Base-by-base conservation (phyloP, 2,888 invertebrate species). In the Pinctada fucata region DNA sequence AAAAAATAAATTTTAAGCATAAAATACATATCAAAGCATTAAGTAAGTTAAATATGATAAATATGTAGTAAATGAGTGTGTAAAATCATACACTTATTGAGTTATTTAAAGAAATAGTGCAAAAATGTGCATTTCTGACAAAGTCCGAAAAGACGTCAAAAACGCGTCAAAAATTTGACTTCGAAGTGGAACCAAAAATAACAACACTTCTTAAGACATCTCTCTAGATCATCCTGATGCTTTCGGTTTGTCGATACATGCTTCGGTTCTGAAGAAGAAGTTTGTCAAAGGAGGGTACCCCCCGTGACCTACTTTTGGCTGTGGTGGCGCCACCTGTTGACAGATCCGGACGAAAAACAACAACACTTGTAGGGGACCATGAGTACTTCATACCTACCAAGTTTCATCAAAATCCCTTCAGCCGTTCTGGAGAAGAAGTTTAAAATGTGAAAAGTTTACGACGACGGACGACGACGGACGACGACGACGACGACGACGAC, bases 401-500 rank as follows among this genome's bases (percentile, higher is more conserved):
- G 58, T 52, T 52, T 52, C 6, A 52, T 52, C 58, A 5, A 52
- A 52, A 52, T 52, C 58, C 10, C 6, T 52, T 8, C 5, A 8
- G 58, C 10, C 5, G 58, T 52, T 52, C 5, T 10, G 10, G 58
- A 52, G 58, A 52, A 52, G 58, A 52, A 52, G 58, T 52, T 10
- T 5, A 52, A 52, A 52, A 52, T 52, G 58, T 52, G 58, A 52
- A 52, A 52, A 52, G 58, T 52, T 52, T 8, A 52, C 58, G 58
- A 52, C 58, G 58, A n/a, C n/a, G n/a, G n/a, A n/a, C n/a, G n/a
- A n/a, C n/a, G 58, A 52, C 58, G 58, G 58, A 52, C 58, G 58
- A 52, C 58, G 58, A 52, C 58, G 58, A 52, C 58, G 58, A 52
- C 58, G 58, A 5, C 58, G 58, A 52, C 58, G 58, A 52, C 58